Conservation (phyloP, 2,797 vertebrate genomes). For the Cetoscarus ocellatus region DNA sequence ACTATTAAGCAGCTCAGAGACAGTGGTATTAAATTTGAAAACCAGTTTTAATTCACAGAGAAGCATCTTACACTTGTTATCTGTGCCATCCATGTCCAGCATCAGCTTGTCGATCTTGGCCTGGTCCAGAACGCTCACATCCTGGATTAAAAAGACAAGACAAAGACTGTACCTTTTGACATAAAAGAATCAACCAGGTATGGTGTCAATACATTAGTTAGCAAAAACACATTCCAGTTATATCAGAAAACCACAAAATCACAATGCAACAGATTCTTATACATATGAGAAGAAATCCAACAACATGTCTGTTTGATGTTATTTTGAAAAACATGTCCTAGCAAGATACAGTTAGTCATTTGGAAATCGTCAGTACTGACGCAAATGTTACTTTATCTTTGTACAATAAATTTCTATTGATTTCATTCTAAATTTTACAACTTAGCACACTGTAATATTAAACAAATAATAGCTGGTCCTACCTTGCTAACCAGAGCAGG, state of each 20-base stretch:
- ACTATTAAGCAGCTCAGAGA: no score
- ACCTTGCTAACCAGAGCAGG: constrained; percentile 99
- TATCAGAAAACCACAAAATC: constrained; percentile 38
- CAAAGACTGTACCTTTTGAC: not conserved
- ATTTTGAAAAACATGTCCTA: constrained; percentile 7
- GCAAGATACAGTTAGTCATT: constrained; percentile 4
- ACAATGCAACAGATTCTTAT: not conserved
- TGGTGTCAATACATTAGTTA: constrained; percentile 32
- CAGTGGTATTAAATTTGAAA: not conserved
- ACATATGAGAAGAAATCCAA: not conserved
- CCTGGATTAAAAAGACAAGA: constrained; percentile 75
- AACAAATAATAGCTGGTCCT: constrained; percentile 88
- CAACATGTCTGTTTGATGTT: not conserved
- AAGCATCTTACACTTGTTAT: constrained; percentile 92
- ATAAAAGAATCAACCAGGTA: not conserved
- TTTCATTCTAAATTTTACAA: not conserved
- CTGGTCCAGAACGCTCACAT: constrained; percentile 91
- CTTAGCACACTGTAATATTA: constrained; percentile 60
- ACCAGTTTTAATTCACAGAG: not conserved
- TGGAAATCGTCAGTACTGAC: not conserved
- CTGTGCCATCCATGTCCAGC: constrained; percentile 98
- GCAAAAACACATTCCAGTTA: constrained; percentile 25
- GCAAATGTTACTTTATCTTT: not conserved
- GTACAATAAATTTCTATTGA: not conserved
- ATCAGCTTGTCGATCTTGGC: constrained; percentile 97